Evolutionary conservation across 2,888 invertebrate genomes (phyloP).

Genomic region (Sinohyriopsis cumingii): DNA sequence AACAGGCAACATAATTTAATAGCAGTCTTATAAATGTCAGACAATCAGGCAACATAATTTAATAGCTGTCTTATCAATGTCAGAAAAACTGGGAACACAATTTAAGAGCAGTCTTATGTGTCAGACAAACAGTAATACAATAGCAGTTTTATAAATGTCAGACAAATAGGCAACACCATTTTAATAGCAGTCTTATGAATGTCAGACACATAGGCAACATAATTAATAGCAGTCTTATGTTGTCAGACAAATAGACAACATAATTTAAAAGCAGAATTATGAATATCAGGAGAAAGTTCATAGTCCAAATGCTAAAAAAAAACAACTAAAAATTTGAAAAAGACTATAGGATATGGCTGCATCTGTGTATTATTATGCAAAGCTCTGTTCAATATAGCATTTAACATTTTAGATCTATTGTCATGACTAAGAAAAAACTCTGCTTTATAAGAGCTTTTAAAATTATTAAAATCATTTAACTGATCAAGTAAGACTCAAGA

Average conservation of each 20-base stretch:
- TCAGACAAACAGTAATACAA: constrained; percentile 19
- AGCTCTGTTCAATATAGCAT: too few species aligned
- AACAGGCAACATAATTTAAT: neutral
- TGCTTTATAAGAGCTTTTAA: too few species aligned
- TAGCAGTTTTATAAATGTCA: constrained; percentile 67
- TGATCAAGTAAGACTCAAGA: too few species aligned
- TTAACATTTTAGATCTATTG: too few species aligned
- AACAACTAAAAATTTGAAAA: too few species aligned
- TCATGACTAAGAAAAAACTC: too few species aligned
- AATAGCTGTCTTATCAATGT: constrained; percentile 69
- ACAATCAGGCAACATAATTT: neutral
- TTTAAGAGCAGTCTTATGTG: neutral
- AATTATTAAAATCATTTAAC: too few species aligned
- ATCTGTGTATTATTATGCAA: too few species aligned
- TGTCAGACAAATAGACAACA: neutral
- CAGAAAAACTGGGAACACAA: neutral
- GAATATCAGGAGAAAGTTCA: too few species aligned
- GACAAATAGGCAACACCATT: neutral
- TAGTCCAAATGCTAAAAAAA: too few species aligned
- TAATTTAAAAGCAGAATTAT: too few species aligned
- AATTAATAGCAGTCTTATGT: constrained; percentile 68
- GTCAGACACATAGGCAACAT: neutral
- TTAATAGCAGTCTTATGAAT: neutral
- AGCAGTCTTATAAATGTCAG: neutral
- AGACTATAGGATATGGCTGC: too few species aligned